Base-by-base conservation (phyloP, 2,797 vertebrate genomes). In the Corythornis leucogaster region DNA sequence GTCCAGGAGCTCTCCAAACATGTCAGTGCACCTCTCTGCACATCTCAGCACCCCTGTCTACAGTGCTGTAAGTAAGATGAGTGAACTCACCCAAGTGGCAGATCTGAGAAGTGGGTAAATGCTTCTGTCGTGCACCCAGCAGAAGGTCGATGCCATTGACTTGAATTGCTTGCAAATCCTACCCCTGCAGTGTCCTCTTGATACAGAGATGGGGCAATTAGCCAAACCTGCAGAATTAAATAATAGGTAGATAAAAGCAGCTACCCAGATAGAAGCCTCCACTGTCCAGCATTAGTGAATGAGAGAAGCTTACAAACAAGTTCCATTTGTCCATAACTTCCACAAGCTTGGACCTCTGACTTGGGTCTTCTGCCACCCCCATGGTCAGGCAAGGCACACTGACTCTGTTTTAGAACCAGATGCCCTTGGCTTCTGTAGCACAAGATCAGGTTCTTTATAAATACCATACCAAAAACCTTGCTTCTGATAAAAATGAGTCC, bases 311-410 rank as follows among this genome's bases (percentile, higher is more conserved):
- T 73, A 28, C 5, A 40, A 42, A 71, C 21, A 61, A n/a, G 17
- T 76, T 66, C 28, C 11, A 51, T 70, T 64, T 48, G 26, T 7
- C 67, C 38, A 9, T 19, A 45, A 51, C 45, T 63, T 67, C 21
- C 30, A 61, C 66, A 51, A 67, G 13, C 25, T 61, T 54, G 31
- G 26, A 67, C 9, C 26, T 62, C 42, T 3, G 2, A 13, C 24
- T 42, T 1, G 1, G 12, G 28, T 13, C 13, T 55, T 68, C n/a
- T 50, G 55, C 18, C 54, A 48, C 31, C 0, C 0, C 42, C 11
- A 14, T 1, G 19, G 11, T 11, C 24, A 33, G 28, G 40, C 0
- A 0, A n/a, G 31, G 22, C 45, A 46, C 0, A 0, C 46, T 16
- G 53, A 28, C 62, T 31, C 46, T 15, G 17, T 4, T 46, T 30